Base-by-base conservation (phyloP, 2,888 invertebrate species). In the Zhengitettix transpicula region DNA sequence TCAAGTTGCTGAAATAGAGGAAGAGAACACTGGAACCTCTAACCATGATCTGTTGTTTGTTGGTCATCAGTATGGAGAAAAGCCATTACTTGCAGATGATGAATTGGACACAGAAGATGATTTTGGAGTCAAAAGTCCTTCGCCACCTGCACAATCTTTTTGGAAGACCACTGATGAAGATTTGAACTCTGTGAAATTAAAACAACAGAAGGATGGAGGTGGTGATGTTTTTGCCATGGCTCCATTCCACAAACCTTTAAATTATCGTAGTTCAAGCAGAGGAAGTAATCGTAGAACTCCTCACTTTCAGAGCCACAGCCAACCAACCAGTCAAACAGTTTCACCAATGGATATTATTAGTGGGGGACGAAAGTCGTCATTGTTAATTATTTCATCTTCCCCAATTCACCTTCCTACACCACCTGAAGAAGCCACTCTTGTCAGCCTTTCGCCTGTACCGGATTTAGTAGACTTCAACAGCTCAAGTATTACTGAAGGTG, bases 1-100 rank as follows among this genome's bases (percentile, higher is more conserved):
- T n/a, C 56, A 28, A 9, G 42, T 14, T n/a, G 42, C 41, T 40
- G 56, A 60, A 40, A 57, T 51, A 17, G 58, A 57, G 17, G 59
- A 58, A n/a, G 56, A 61, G 8, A 40, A 42, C 10, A 60, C 57
- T n/a, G 59, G 51, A 3, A 58, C 53, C 14, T 58, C 54, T n/a
- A 52, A 57, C 15, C 56, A 79, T 54, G 81, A 79, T 67, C 77
- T 81, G 55, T 72, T 82, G 41, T 81, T 87, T 63, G 81, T 87
- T 9, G 82, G 87, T 0, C 87, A 87, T 69, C 84, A 83, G 65
- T 86, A 85, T 66, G 88, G 87, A 1, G 86, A 85, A 63, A 81
- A 81, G 65, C 88, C 88, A 1, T 71, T 89, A 51, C 70, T 89
- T 8, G 77, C 87, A 59, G 88, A 89, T 68, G 87, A 88, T 69